These are phyloP conservation scores for Polypedilum pembai DNA, from an alignment of 1,140 invertebrate species.

Conservation along the genomic window DNA sequence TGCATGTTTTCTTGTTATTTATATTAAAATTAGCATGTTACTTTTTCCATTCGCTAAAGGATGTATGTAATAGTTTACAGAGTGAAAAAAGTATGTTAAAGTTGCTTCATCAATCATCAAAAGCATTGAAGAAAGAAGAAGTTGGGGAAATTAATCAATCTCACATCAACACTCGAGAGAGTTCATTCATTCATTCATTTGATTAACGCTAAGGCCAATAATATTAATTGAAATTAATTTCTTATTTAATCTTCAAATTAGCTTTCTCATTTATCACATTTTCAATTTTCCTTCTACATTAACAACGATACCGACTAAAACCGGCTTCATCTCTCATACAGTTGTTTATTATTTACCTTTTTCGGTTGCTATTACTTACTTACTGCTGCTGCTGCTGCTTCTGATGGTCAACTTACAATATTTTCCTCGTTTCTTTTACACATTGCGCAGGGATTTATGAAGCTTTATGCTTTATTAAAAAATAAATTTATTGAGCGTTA, in stretches of 20 bases:
- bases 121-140: no score
- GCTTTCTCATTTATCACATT: constrained; percentile 25
- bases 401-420: not conserved
- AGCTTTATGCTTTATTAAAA: no score
- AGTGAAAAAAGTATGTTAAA: no score
- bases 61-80: no score
- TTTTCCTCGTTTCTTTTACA: no score
- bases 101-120: no score
- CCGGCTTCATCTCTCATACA: not conserved
- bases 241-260: constrained; percentile 26
- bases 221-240: constrained; percentile 28
- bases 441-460: no score
- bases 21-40: no score
- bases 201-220: not conserved
- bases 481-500: no score
- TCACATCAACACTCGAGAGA: not conserved
- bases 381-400: not conserved
- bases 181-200: not conserved
- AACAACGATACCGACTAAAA: not conserved
- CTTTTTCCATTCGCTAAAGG: no score
- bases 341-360: constrained; percentile 14
- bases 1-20: constrained; percentile 3
- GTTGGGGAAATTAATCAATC: not conserved
- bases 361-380: constrained; percentile 13
- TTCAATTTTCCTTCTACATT: not conserved